These are phyloP conservation scores for Malacosoma neustria DNA, from an alignment of 2,888 invertebrate genomes.

Conservation along the genomic window DNA sequence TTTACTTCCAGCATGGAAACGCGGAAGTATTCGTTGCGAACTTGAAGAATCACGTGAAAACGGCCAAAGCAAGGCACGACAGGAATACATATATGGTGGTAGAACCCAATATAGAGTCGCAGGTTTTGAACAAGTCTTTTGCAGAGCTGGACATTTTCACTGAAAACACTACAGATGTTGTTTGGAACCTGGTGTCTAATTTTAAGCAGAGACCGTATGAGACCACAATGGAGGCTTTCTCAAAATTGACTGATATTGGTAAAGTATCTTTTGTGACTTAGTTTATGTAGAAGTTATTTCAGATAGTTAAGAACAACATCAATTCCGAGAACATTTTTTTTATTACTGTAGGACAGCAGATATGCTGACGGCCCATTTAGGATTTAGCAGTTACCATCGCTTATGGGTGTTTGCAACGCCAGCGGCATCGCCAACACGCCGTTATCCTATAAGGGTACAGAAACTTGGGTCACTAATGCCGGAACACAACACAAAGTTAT, in stretches of 20 bases:
- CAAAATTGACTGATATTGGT: conserved; percentile 88
- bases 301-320: too few relatives aligned
- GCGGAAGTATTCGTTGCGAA: conserved; percentile 83
- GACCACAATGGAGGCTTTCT: conserved; percentile 89
- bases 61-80: conserved; percentile 81
- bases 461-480: too few relatives aligned
- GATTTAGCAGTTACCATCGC: too few relatives aligned
- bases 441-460: too few relatives aligned
- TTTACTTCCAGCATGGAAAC: conserved; percentile 92
- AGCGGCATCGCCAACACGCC: too few relatives aligned
- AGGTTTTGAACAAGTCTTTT: conserved; percentile 87
- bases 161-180: conserved; percentile 78
- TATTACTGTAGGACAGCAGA: too few relatives aligned
- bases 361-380: too few relatives aligned
- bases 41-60: conserved; percentile 77
- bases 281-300: neutral
- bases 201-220: conserved; percentile 82
- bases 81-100: conserved; percentile 78
- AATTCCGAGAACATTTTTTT: too few relatives aligned
- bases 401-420: too few relatives aligned
- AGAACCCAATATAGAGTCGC: conserved; percentile 76
- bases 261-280: conserved; percentile 25
- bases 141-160: conserved; percentile 89
- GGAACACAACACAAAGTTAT: too few relatives aligned
- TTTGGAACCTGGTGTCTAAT: conserved; percentile 75